These are phyloP conservation scores for Rhysida immarginata DNA, from an alignment of 1,140 invertebrate species.

Conservation along the genomic window DNA sequence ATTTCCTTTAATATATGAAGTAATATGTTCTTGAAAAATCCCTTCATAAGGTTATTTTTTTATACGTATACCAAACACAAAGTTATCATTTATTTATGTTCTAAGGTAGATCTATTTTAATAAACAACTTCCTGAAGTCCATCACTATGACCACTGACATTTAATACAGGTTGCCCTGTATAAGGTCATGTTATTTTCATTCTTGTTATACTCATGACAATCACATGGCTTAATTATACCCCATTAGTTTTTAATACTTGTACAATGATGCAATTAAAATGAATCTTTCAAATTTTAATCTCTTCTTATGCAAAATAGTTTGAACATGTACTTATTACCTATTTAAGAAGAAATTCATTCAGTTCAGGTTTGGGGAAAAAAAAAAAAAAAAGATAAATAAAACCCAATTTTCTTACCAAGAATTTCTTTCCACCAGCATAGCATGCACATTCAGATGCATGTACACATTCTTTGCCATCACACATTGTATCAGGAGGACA, in stretches of 20 bases:
- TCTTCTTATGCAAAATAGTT: neutral
- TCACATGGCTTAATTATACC: neutral
- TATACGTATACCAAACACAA: too few relatives aligned
- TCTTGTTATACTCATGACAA: too few relatives aligned
- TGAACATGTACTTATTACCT: too few relatives aligned
- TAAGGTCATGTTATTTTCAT: too few relatives aligned
- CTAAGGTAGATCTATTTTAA: too few relatives aligned
- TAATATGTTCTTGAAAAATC: too few relatives aligned
- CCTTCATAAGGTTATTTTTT: too few relatives aligned
- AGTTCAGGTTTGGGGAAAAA: neutral
- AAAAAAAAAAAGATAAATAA: neutral
- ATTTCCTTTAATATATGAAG: too few relatives aligned
- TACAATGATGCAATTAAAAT: neutral
- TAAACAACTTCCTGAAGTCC: too few relatives aligned
- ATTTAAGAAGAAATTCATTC: neutral
- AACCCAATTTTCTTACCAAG: conserved; percentile 38
- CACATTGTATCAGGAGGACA: conserved; percentile 37
- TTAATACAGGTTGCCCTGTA: too few relatives aligned
- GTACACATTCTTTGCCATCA: conserved; percentile 54
- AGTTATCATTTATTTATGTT: too few relatives aligned
- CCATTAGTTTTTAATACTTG: neutral
- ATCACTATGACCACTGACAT: too few relatives aligned
- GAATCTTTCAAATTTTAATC: neutral
- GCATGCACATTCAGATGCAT: conserved; percentile 54
- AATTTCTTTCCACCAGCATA: conserved; percentile 39